Evolutionary conservation across 2,888 invertebrate species (phyloP), one percentile per base, ranked within the genome.

Genomic region (Digitonthophagus gazella): DNA sequence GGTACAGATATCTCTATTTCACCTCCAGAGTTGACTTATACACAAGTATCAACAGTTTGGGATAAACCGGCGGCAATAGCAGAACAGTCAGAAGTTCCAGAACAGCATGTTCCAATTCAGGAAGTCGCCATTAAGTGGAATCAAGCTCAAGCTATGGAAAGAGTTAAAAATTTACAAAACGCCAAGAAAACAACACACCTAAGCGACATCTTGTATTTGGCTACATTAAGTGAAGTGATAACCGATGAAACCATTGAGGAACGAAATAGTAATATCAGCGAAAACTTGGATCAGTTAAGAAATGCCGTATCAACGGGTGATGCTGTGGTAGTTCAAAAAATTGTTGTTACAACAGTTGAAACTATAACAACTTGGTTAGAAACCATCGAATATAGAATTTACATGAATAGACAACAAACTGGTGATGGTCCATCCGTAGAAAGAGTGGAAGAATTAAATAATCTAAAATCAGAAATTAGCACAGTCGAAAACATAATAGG

Each of bases 301-400:
- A 83, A 84, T 68, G 90, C 91, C 1, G 83, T 91, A 8, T 83
- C 86, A 64, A 83, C 80, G 71, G 85, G 86, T 55, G 87, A 92
- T 78, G 83, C 85, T 2, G 80, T 83, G 0, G 82, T 86, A 11
- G 86, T 91, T 56, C 91, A 93, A 80, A 89, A 88, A 75, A 90
- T 88, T 57, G 85, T 93, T 8, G 87, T 93, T 6, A 89, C 90
- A 16, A 88, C 93, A 0, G 90, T 94, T 63, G 92, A 94, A 81
- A 91, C 90, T 0, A 91, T 95, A 57, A 92, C 93, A 0, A 90
- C 90, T 11, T 94, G 94, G 93, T 80, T 95, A 58, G 93, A 95
- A 83, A 93, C 91, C 19, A 92, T 95, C 70, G 93, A 93, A 79
- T 93, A 93, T 74, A 88, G 90, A 75, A 91, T 93, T 63, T 90